Evolutionary conservation across 2,113 vertebrate species (phyloP).

Genomic region (Phrynosoma blainvillii): DNA sequence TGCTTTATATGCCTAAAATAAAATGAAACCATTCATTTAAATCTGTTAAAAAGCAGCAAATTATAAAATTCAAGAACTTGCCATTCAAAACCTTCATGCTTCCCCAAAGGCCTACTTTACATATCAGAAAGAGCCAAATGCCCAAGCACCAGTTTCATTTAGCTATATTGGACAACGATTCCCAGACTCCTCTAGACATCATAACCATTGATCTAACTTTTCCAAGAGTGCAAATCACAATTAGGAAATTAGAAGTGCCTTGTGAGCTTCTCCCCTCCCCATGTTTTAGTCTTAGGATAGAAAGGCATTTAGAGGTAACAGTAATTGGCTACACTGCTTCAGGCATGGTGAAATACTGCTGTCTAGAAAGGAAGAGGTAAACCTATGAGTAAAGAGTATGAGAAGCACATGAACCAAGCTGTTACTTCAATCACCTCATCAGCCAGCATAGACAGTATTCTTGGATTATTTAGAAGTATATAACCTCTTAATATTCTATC

Average conservation of each 20-base stretch:
- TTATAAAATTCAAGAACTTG: not conserved
- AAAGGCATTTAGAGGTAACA: not conserved
- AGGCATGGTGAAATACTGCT: not conserved
- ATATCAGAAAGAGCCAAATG: not conserved
- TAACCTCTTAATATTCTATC: not conserved
- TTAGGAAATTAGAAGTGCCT: not conserved
- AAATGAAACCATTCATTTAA: constrained; percentile 43
- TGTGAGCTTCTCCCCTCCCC: too few relatives aligned
- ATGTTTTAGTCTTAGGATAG: not conserved
- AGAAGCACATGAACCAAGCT: not conserved
- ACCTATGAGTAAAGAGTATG: too few relatives aligned
- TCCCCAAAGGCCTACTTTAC: not conserved
- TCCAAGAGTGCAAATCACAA: not conserved
- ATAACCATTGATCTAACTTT: not conserved
- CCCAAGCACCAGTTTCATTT: not conserved
- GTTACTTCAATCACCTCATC: not conserved
- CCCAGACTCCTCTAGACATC: not conserved
- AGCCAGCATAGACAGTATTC: not conserved
- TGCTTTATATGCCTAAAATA: constrained; percentile 94
- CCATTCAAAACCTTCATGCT: not conserved
- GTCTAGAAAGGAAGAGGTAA: not conserved
- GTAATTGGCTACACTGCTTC: not conserved
- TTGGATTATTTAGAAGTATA: not conserved
- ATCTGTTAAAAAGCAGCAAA: not conserved
- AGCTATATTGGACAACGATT: too few relatives aligned